Percentiles rank a stretch among this genome's conserved stretches.
Evolutionary conservation across 2,888 invertebrate species (phyloP).

Genomic region (Tetranychus piercei): DNA sequence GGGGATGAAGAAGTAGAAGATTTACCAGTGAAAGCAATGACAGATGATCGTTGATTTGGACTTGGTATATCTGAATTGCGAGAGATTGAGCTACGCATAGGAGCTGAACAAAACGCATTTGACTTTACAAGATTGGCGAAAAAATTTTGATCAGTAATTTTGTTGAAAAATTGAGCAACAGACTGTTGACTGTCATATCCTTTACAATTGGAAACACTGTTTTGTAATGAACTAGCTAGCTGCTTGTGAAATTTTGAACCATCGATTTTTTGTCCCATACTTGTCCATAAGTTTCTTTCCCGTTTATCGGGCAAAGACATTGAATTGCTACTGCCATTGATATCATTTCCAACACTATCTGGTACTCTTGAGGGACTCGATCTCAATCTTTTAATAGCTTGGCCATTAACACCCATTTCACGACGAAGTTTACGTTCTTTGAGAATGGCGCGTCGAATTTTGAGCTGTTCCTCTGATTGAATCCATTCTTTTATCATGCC

Average conservation of each 20-base stretch:
- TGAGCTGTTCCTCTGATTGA: slow-evolving; percentile 84
- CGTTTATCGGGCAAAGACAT: too few relatives aligned
- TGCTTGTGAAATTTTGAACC: neutral
- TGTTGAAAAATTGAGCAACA: neutral
- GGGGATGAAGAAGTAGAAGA: neutral
- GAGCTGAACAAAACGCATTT: neutral
- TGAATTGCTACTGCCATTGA: neutral
- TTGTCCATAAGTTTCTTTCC: too few relatives aligned
- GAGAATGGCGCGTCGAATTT: slow-evolving; percentile 65
- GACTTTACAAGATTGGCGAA: neutral
- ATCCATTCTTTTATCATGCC: slow-evolving; percentile 97
- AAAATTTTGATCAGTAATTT: neutral
- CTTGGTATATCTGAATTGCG: neutral
- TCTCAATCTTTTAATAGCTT: neutral
- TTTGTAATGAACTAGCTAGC: neutral
- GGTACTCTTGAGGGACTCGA: neutral
- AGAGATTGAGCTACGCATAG: neutral
- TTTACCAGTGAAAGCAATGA: neutral
- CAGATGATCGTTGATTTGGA: neutral
- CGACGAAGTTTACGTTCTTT: slow-evolving; percentile 38
- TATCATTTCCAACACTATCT: neutral
- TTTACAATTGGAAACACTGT: neutral
- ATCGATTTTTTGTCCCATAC: too few relatives aligned
- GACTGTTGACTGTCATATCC: neutral
- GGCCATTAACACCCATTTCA: neutral